phyloP scores from a whole-genome alignment of 2,797 vertebrate species.

The Podarcis lilfordi region DNA sequence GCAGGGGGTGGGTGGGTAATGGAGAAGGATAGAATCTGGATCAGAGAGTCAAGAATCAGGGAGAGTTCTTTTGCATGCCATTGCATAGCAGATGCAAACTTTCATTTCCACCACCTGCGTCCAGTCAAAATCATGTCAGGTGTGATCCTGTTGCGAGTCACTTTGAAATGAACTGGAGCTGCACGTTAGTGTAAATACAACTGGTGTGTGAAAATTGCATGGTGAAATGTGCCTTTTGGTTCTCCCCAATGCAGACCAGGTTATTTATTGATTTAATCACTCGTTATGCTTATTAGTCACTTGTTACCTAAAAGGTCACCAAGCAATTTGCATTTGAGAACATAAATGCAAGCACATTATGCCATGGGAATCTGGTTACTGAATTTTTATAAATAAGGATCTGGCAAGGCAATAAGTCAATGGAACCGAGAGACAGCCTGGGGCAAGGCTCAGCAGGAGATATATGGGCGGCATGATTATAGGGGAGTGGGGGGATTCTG shows the following conservation, averaged over 20 bases:
- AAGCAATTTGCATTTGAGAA: too few species aligned
- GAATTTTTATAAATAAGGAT: background rate
- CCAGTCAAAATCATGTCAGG: background rate
- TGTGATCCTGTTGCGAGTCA: background rate
- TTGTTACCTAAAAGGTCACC: too few species aligned
- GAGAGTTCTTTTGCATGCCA: background rate
- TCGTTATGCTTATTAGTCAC: too few species aligned
- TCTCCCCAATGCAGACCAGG: background rate
- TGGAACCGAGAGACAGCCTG: background rate
- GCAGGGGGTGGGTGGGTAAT: rapidly evolving
- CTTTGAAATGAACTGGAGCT: background rate
- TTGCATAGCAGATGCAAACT: background rate
- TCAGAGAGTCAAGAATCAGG: too few species aligned
- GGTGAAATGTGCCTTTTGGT: too few species aligned
- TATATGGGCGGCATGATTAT: background rate
- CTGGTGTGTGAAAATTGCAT: too few species aligned
- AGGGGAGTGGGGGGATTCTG: background rate
- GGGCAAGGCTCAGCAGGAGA: background rate
- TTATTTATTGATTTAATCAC: too few species aligned
- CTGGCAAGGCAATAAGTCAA: background rate
- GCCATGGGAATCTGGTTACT: background rate
- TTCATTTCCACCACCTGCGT: too few species aligned
- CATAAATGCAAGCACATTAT: too few species aligned
- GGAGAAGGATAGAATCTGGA: background rate
- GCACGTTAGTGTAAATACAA: background rate